Evolutionary conservation across 2,888 invertebrate genomes (phyloP), one percentile per base, ranked within the genome.

Genomic region (Prenolepis imparis): DNA sequence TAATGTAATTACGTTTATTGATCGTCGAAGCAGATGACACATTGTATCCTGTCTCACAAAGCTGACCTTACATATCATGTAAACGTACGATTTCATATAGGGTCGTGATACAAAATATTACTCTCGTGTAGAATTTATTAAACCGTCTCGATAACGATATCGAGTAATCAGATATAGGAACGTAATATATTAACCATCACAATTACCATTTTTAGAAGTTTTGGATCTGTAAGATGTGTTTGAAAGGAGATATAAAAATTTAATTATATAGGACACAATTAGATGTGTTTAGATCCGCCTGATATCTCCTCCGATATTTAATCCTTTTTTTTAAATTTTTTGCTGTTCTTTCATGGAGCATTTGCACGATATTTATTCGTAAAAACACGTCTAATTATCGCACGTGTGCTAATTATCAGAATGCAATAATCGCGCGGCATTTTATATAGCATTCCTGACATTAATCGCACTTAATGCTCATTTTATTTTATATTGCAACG

Each of bases 1-100:
- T 87, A 89, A 89, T 86, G 64, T 84, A 87, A 89, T 89, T 89
- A 28, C 52, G 52, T 44, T 18, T 57, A 52, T 52, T 24, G 63
- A 64, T 68, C 77, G 28, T 57, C 66, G 12, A 81, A 77, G 55
- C 59, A 21, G 36, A 70, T 39, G 77, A 68, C 39, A 80, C 83
- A 81, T 82, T 82, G 78, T 61, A 48, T 66, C 11, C 12, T 64
- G n/a, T 39, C 11, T 39, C 18, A 28, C n/a, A 61, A 74, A 72
- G 32, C 5, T 8, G 21, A 52, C 48, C 2, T 55, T 52, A 74
- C 4, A 32, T 32, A n/a, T 39, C 28, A 12, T 48, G n/a, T 44
- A 68, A 44, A 52, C n/a, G 3, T 28, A 5, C 52, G 18, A 41
- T 73, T 74, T 28, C n/a, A 18, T 28, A 41, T 8, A 41, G 12